These are phyloP conservation scores for Andrena chrysosceles DNA, from an alignment of 2,888 invertebrate species.

Conservation along the genomic window DNA sequence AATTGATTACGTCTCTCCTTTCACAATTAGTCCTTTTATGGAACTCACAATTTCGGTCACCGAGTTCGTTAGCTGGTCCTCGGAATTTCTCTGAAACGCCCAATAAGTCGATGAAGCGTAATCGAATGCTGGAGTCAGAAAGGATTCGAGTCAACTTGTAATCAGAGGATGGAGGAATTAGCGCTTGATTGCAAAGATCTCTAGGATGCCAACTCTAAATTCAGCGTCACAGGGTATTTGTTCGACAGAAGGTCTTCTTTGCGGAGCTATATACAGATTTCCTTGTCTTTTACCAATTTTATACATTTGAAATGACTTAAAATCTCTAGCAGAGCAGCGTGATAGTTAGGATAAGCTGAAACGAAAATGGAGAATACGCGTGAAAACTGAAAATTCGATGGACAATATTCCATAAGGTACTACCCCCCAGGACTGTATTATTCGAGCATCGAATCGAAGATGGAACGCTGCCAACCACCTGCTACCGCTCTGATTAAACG, in stretches of 20 bases:
- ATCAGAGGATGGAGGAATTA: slow-evolving; percentile 22
- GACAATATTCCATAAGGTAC: slow-evolving; percentile 29
- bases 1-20: slow-evolving; percentile 17
- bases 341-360: neutral
- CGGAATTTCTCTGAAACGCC: slow-evolving; percentile 2
- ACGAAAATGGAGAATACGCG: neutral
- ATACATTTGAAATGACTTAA: no score
- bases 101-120: slow-evolving; percentile 15
- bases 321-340: no score
- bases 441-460: slow-evolving; percentile 23
- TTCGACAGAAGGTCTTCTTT: neutral
- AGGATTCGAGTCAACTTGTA: slow-evolving; percentile 24
- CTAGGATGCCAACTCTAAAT: neutral
- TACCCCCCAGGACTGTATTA: slow-evolving; percentile 12
- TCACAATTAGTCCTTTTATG: slow-evolving; percentile 41
- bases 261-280: neutral
- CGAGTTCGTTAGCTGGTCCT: slow-evolving; percentile 13
- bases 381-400: slow-evolving; percentile 15
- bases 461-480: slow-evolving; percentile 65
- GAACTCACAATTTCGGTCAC: slow-evolving; percentile 37
- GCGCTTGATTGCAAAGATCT: slow-evolving; percentile 23
- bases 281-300: neutral
- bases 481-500: slow-evolving; percentile 62
- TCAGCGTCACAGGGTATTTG: neutral
- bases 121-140: slow-evolving; percentile 12